These are phyloP conservation scores for Chanos chanos DNA, from an alignment of 2,797 vertebrate species.

Conservation along the genomic window DNA sequence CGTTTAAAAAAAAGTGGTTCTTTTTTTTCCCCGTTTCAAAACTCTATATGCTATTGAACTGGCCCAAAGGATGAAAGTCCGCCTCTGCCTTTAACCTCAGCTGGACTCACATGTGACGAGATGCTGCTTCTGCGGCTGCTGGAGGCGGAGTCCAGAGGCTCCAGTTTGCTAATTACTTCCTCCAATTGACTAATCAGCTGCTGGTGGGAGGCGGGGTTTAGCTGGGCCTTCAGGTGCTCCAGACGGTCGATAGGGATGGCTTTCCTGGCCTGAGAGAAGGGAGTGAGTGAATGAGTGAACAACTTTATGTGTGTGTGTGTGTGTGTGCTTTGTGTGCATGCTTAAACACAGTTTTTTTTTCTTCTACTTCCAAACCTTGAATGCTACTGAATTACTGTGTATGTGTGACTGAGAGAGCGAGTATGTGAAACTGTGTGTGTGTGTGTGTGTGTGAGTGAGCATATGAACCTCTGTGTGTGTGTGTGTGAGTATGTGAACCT, in stretches of 20 bases:
- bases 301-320: neutral
- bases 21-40: too few relatives aligned
- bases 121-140: constrained; percentile 97
- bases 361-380: too few relatives aligned
- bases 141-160: constrained; percentile 89
- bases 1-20: too few relatives aligned
- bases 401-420: too few relatives aligned
- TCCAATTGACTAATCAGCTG: constrained; percentile 82
- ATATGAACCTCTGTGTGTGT: too few relatives aligned
- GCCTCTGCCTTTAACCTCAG: neutral
- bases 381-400: too few relatives aligned
- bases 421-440: too few relatives aligned
- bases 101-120: constrained; percentile 86
- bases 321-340: too few relatives aligned
- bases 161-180: constrained; percentile 82
- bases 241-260: constrained; percentile 84
- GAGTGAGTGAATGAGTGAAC: neutral
- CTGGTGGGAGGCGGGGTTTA: constrained; percentile 70
- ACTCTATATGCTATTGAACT: too few relatives aligned
- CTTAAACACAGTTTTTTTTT: too few relatives aligned
- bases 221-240: constrained; percentile 85
- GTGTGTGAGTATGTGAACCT: neutral
- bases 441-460: too few relatives aligned
- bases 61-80: too few relatives aligned
- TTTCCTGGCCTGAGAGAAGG: constrained; percentile 81